Percentiles rank a stretch among this genome's conserved stretches.
These are phyloP conservation scores for Quiscalus mexicanus DNA, from an alignment of 2,113 vertebrate species.

Conservation along the genomic window DNA sequence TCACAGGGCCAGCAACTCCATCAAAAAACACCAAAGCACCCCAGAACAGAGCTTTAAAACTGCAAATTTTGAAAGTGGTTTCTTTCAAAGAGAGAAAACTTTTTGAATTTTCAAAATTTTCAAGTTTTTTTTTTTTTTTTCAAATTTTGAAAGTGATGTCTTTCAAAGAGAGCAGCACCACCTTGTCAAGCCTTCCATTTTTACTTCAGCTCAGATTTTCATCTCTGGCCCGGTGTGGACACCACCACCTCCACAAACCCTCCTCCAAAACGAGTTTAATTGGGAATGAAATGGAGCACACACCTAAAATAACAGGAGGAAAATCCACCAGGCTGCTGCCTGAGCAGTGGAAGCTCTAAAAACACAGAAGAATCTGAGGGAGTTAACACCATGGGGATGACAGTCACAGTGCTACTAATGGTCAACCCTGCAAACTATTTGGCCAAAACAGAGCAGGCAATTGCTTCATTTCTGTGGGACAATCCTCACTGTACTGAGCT, in stretches of 20 bases:
- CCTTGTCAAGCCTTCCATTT: neutral
- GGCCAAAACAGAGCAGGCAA: constrained; percentile 5
- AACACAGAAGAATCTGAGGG: neutral
- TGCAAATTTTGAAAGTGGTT: neutral
- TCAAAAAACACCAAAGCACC: neutral
- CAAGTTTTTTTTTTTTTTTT: too few relatives aligned
- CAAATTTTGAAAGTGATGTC: neutral
- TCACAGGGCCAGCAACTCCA: neutral
- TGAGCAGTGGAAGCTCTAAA: neutral
- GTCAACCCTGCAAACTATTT: neutral
- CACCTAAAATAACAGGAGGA: neutral
- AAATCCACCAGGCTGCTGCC: neutral
- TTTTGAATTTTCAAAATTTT: too few relatives aligned
- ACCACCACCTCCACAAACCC: rapidly evolving
- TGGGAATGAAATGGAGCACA: neutral
- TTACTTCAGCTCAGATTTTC: neutral
- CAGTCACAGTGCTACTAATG: neutral
- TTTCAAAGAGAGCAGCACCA: neutral
- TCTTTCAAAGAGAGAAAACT: neutral
- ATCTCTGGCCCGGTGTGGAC: neutral
- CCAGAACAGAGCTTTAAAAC: neutral
- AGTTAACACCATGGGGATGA: neutral
- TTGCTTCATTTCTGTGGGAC: constrained; percentile 7
- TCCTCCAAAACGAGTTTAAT: neutral
- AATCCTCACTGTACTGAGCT: neutral